Evolutionary conservation across 1,140 invertebrate genomes (phyloP).

Genomic region (Anastrepha obliqua): DNA sequence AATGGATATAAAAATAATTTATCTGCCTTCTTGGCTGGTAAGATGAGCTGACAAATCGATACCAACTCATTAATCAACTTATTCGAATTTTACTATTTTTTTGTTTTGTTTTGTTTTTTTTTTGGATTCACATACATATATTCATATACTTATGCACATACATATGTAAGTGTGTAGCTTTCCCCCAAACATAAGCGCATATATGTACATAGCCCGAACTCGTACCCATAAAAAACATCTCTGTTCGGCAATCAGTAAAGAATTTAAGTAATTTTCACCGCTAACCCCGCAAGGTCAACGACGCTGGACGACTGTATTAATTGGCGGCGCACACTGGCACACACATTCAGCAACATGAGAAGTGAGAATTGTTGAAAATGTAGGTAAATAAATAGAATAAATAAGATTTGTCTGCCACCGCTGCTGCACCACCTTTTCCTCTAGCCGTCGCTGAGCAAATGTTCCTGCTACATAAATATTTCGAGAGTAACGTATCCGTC

Average conservation of each 20-base stretch:
- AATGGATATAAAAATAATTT: not conserved
- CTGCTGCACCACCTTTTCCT: no score
- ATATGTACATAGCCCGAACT: no score
- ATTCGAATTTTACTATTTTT: no score
- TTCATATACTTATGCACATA: not conserved
- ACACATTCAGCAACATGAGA: no score
- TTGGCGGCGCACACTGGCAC: not conserved
- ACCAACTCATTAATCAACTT: not conserved
- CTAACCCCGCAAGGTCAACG: constrained; percentile 24
- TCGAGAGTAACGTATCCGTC: not conserved
- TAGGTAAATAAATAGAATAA: no score
- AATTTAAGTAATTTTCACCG: not conserved
- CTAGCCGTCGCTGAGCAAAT: no score
- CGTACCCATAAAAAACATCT: not conserved
- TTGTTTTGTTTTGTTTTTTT: not conserved
- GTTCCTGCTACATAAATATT: not conserved
- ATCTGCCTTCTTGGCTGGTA: not conserved
- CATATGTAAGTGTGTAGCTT: not conserved
- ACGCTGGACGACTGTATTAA: not conserved
- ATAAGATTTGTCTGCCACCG: no score
- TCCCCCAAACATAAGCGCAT: no score
- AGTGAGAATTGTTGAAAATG: no score
- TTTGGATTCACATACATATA: not conserved
- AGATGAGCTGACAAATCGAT: not conserved
- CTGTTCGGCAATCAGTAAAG: not conserved